Base-by-base conservation (phyloP, 23 tunicate species). In the Trididemnum nubilum region DNA sequence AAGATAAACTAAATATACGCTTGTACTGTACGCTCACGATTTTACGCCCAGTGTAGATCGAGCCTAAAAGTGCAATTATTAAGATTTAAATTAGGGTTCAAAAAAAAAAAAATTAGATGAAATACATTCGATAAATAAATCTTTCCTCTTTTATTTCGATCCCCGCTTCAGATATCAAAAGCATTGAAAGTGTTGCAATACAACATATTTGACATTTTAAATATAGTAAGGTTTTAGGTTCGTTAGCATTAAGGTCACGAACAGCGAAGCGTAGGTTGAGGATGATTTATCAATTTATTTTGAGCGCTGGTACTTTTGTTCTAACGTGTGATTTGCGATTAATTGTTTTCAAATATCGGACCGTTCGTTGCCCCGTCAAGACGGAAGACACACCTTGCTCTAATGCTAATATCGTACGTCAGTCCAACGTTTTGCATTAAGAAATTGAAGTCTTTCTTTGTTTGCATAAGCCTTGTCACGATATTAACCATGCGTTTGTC, bases 401-500 rank as follows among this genome's bases (percentile, higher is more conserved):
- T 67, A 67, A 33, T 67, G 74, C 74, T 67, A 67, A 67, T 67
- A 67, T 67, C 18, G 38, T 7, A 5, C 33, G 74, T 67, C 74
- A 67, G 38, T 67, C 74, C 31, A 67, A 33, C n/a, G 4, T 67
- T 67, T 67, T 67, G 74, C 74, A 67, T 67, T 67, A 67, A 31
- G 38, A 12, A 67, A 12, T 12, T 33, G 19, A 33, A 21, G 38
- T 30, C n/a, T 31, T 67, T 67, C 25, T 9, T 31, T 67, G 74
- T 67, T 67, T 7, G 25, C 38, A 32, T 9, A 67, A 33, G 74
- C 25, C 74, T n/a, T 67, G 74, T 67, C 74, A 33, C 38, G 7
- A 67, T 33, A 67, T 67, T 67, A 33, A 12, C 74, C 74, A 67
- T 67, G 74, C 74, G 74, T 67, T 32, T 33, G 74, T 38, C 74